phyloP scores from a whole-genome alignment of 2,797 vertebrate genomes.

The Stomatorhinus walkeri region DNA sequence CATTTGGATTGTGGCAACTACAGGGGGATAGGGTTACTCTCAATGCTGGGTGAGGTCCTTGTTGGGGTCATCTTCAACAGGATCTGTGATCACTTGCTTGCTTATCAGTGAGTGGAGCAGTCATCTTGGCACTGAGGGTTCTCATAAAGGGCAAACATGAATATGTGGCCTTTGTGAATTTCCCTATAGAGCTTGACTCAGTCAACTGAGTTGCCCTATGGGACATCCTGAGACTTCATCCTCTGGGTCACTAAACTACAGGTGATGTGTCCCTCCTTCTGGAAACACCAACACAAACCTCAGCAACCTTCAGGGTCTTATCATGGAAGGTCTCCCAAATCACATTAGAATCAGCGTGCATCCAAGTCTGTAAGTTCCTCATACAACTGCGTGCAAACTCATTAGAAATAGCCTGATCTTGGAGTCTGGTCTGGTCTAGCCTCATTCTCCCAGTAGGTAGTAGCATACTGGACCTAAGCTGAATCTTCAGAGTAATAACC shows the following conservation, averaged over 20 bases:
- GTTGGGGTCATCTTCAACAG: background rate
- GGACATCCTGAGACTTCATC: background rate
- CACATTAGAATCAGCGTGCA: no score
- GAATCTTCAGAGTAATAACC: background rate
- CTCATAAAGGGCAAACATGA: background rate
- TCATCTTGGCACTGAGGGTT: background rate
- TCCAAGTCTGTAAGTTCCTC: no score
- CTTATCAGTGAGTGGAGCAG: background rate
- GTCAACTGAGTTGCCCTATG: no score
- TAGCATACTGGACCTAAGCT: background rate
- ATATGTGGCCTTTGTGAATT: background rate
- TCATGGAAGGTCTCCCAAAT: no score
- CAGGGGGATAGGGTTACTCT: background rate
- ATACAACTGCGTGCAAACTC: no score
- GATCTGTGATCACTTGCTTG: background rate
- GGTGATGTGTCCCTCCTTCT: no score
- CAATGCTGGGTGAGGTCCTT: background rate
- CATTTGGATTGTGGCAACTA: background rate
- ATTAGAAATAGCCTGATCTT: background rate
- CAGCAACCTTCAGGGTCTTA: no score
- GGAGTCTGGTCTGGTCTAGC: background rate
- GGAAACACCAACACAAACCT: no score
- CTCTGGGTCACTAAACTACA: background rate
- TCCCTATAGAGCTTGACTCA: background rate
- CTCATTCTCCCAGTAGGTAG: background rate